A percentile compares a stretch with the other conserved stretches of the same genome.
Evolutionary conservation across 2,113 vertebrate genomes (phyloP).

Genomic region (Anolis carolinensis): DNA sequence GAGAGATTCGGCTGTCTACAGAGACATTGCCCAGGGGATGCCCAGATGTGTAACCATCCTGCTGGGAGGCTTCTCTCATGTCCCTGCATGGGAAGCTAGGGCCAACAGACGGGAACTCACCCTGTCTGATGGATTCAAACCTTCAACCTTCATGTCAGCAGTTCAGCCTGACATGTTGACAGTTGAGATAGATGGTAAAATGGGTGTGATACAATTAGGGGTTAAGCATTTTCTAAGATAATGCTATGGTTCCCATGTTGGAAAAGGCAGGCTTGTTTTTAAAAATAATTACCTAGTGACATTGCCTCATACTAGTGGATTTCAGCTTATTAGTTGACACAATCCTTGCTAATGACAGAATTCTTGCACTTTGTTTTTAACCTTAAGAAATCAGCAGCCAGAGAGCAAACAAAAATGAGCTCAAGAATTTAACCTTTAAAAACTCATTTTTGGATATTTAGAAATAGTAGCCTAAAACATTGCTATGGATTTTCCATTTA

Average conservation of each 20-base stretch:
- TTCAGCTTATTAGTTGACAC: background rate
- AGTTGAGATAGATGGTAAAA: background rate
- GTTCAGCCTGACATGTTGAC: no score
- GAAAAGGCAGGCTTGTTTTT: background rate
- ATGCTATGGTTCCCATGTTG: background rate
- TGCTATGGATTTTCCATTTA: background rate
- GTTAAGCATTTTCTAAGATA: slow-evolving; percentile 17
- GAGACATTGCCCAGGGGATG: no score
- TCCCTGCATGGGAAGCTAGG: no score
- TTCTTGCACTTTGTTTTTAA: background rate
- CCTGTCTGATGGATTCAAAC: no score
- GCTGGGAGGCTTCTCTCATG: no score
- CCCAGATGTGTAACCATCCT: no score
- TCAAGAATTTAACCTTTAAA: background rate
- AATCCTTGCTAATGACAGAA: background rate
- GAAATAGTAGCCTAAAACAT: background rate
- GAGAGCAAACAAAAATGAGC: background rate
- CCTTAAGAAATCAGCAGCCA: background rate
- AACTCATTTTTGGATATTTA: background rate
- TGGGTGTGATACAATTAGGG: background rate
- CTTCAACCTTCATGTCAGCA: no score
- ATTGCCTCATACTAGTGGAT: background rate
- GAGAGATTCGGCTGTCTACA: no score
- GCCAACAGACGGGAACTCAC: no score
- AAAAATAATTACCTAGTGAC: background rate